Evolutionary conservation across 2,888 invertebrate genomes (phyloP), one percentile per base, ranked within the genome.

Genomic region (Autographa gamma): DNA sequence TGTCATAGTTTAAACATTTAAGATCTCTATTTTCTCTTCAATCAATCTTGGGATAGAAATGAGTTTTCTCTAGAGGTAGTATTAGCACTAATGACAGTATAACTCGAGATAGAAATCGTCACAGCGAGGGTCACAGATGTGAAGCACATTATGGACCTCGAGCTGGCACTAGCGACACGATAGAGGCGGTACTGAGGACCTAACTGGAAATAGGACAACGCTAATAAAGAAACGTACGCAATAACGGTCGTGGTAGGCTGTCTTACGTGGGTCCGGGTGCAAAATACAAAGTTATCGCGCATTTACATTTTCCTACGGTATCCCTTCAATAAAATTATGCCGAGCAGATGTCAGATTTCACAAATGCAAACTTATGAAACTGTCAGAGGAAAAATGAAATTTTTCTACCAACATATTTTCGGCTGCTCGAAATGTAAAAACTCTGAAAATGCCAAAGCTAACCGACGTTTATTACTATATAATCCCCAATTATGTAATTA

Each of bases 241-340:
- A 74, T 66, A 60, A 67, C 9, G 70, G 73, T 34, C 69, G 54
- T 18, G 52, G 58, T 59, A 54, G 62, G 63, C 54, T 59, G n/a
- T 64, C 67, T 68, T 69, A 79, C 66, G 60, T 67, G 56, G 59
- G 56, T 67, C 61, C 60, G 69, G 69, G 56, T 67, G 74, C 69
- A 66, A 77, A 75, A 80, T 75, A 80, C 66, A 74, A 83, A 80
- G 67, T 73, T 71, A 77, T 62, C 34, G 54, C 66, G 52, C 63
- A 77, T 80, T 77, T 77, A 82, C 73, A 83, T 83, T 67, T 77
- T 73, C 60, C 32, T 67, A 67, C 66, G 52, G 56, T 52, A 59
- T 60, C 70, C 78, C 78, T 82, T 77, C 81, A 74, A 73, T 83
- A 76, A 83, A 83, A 81, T 81, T 75, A 81, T 78, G 63, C 78